Base-by-base conservation (phyloP, 2,113 vertebrate genomes). In the Gadus chalcogrammus region DNA sequence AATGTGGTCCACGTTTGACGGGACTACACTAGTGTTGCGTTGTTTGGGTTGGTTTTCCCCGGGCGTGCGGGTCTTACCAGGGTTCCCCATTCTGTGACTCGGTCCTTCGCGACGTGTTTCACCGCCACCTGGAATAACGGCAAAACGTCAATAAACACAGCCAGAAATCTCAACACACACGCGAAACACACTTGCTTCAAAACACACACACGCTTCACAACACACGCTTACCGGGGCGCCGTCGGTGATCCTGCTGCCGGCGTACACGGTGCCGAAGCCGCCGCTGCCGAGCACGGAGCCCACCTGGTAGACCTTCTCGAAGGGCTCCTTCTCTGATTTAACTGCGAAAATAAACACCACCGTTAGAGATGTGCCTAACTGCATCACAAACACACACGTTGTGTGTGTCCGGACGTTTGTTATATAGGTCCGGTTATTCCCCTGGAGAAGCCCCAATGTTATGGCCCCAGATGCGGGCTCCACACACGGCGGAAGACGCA, bases 221-320 rank as follows among this genome's bases (percentile, higher is more conserved):
- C 60, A 56, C 69, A 58, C 42, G 8, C 93, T 95, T 88, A 98
- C 97, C 95, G 95, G 95, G 82, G 96, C 90, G 77, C 95, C 94
- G 83, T 98, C 97, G 15, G 94, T 93, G 75, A 97, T 80, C 79
- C 97, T 90, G 84, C 81, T 95, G 31, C 95, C 96, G 20, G 95
- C 94, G 83, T 98, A 98, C 53, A 99, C 96, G 0, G 96, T 98
- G 28, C 97, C 97, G 65, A 99, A 99, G 0, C 97, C 96, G 0
- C 97, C 97, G 80, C 95, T 98, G 67, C 97, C 97, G 75, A 99
- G 85, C 56, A 97, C 95, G 0, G 95, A 93, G 63, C 96, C 97
- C 88, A 97, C 94, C 56, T 97, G 95, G 87, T 98, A 98, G n/a
- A 94, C 82, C 87, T 98, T 98, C 61, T 98, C 96, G 77, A 98